Evolutionary conservation across 2,888 invertebrate genomes (phyloP).

Genomic region (Cataglyphis altisquamis): DNA sequence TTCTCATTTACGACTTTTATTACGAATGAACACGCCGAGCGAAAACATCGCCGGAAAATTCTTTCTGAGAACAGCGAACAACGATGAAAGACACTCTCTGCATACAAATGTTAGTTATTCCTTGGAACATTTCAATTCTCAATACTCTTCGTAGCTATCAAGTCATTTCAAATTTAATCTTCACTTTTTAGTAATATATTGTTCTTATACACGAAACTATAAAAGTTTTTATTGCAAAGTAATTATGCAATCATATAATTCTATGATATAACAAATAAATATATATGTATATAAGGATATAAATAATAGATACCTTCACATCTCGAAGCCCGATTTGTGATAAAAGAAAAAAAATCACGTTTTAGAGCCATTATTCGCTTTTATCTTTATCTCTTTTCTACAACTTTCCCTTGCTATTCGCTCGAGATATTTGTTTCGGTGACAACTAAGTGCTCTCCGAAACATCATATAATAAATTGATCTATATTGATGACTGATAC

Average conservation of each 20-base stretch:
- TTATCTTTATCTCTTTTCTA: background rate
- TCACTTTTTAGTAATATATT: background rate
- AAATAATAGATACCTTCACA: background rate
- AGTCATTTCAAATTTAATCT: constrained; percentile 7
- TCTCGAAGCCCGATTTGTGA: too few species aligned
- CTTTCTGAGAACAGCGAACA: background rate
- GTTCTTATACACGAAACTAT: background rate
- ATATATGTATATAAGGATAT: background rate
- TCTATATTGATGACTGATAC: constrained; percentile 2
- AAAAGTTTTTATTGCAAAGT: background rate
- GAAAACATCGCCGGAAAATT: constrained; percentile 14
- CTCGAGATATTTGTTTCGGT: background rate
- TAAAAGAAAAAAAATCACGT: too few species aligned
- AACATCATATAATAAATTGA: constrained; percentile 9
- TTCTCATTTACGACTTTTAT: constrained; percentile 43
- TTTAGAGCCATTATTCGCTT: background rate
- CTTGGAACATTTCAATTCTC: background rate
- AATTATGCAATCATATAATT: background rate
- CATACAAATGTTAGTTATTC: constrained; percentile 38
- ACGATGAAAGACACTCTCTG: constrained; percentile 7
- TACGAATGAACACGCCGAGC: constrained; percentile 25
- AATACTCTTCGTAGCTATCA: constrained; percentile 18
- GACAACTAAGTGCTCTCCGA: background rate
- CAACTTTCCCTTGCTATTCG: background rate
- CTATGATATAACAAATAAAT: background rate